Conservation (phyloP, 2,797 vertebrate genomes). For the Helarctos malayanus region DNA sequence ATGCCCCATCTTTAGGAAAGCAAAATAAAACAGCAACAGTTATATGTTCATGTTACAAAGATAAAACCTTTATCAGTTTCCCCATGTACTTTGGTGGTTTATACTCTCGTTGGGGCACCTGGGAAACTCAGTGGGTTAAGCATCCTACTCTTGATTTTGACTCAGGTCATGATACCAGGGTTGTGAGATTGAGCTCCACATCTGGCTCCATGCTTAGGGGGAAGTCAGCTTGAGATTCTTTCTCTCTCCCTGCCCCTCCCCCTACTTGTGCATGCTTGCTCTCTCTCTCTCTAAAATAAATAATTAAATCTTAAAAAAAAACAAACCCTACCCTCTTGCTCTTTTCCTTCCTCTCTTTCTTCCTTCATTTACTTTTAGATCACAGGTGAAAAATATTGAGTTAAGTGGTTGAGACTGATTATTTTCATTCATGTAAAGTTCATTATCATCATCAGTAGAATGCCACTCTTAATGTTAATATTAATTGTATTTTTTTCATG, state of each 20-base stretch:
- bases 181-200: neutral
- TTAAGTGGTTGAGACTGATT: neutral
- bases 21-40: neutral
- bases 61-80: neutral
- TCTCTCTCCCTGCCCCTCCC: neutral
- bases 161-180: neutral
- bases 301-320: neutral
- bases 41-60: neutral
- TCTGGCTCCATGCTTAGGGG: neutral
- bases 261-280: neutral
- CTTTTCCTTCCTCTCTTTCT: neutral
- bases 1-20: neutral
- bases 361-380: neutral
- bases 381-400: neutral
- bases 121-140: neutral
- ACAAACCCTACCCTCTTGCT: neutral
- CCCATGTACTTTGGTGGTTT: neutral
- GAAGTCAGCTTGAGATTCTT: neutral
- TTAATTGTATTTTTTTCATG: neutral
- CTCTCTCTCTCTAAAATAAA: neutral
- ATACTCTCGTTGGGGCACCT: neutral
- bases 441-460: neutral
- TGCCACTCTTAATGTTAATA: neutral
- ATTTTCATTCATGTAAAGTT: neutral
- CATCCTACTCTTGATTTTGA: neutral